Evolutionary conservation across 2,888 invertebrate species (phyloP).

Genomic region (Ganaspis brasiliensis): DNA sequence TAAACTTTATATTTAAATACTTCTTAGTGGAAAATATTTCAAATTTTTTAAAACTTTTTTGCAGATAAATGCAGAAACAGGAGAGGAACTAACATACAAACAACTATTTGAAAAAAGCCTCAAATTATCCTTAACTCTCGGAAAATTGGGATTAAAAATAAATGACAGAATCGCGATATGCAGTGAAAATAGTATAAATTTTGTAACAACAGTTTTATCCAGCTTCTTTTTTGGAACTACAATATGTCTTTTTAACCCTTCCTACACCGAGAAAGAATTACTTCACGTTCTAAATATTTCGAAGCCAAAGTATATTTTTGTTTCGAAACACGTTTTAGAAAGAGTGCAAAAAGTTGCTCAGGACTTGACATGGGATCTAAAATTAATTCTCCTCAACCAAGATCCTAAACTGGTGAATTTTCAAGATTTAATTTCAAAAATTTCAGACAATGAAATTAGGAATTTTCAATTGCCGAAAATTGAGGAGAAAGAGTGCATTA

Average conservation of each 20-base stretch:
- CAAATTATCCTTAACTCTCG: conserved; percentile 83
- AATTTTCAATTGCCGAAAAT: conserved; percentile 80
- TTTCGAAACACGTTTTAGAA: conserved; percentile 82
- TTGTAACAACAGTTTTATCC: conserved; percentile 82
- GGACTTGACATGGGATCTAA: conserved; percentile 65
- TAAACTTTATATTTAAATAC: no score
- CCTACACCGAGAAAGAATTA: conserved; percentile 86
- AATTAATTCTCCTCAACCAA: conserved; percentile 61
- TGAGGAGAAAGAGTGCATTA: conserved; percentile 80
- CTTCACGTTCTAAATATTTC: conserved; percentile 86
- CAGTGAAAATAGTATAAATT: conserved; percentile 86
- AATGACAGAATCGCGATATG: conserved; percentile 84
- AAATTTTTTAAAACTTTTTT: no score
- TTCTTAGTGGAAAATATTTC: no score
- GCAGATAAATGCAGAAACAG: conserved; percentile 84
- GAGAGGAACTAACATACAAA: conserved; percentile 82
- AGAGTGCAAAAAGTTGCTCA: conserved; percentile 74
- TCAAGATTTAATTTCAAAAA: conserved; percentile 69
- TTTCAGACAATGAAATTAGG: conserved; percentile 48
- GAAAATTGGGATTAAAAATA: conserved; percentile 82
- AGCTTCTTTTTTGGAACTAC: conserved; percentile 83
- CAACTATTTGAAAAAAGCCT: conserved; percentile 83
- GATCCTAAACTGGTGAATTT: conserved; percentile 66
- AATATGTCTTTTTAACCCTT: conserved; percentile 85
- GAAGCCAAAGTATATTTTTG: conserved; percentile 87